Base-by-base conservation (phyloP, 2,888 invertebrate genomes). In the Oxyteleia sp. region DNA sequence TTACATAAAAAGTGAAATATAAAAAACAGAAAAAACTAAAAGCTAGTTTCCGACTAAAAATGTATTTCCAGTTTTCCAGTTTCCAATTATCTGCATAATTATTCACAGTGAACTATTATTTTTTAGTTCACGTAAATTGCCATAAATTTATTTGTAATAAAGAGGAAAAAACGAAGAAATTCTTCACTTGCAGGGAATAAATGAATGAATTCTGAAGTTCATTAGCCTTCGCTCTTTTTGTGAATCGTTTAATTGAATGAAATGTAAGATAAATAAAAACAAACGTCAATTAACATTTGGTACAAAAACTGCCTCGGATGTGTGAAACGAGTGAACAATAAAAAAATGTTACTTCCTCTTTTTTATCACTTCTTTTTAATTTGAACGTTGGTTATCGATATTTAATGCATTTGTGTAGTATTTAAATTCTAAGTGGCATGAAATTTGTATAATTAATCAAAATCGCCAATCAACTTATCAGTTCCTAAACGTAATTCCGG, bases 221-320 rank as follows among this genome's bases (percentile, higher is more conserved):
- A 26, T 49, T 26, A 49, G 26, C 23, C 49, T 49, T 23, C 0
- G 13, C 26, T 5, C 26, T 49, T 49, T 49, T 49, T 49, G n/a
- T 49, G 26, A 49, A 49, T 13, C 26, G 26, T 49, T 49, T 26
- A 49, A 26, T 49, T 49, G 49, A 49, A 49, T n/a, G n/a, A 38
- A 38, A n/a, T 3, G 4, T 2, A 38, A 38, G 2, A 38, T 38
- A 11, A 38, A 38, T 4, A 38, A 38, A 38, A 38, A 38, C 38
- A 38, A 7, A 38, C 4, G 38, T n/a, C 4, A n/a, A 32, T 32
- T 32, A 32, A 7, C 32, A 32, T 8, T 32, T 1, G 5, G 32
- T 23, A 23, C 23, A 32, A 32, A 32, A 32, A 32, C 1, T 38
- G n/a, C 38, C 13, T n/a, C 11, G 38, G n/a, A 38, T n/a, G 38